Conservation (phyloP, 2,888 invertebrate species). For the Mesorhabditis belari region DNA sequence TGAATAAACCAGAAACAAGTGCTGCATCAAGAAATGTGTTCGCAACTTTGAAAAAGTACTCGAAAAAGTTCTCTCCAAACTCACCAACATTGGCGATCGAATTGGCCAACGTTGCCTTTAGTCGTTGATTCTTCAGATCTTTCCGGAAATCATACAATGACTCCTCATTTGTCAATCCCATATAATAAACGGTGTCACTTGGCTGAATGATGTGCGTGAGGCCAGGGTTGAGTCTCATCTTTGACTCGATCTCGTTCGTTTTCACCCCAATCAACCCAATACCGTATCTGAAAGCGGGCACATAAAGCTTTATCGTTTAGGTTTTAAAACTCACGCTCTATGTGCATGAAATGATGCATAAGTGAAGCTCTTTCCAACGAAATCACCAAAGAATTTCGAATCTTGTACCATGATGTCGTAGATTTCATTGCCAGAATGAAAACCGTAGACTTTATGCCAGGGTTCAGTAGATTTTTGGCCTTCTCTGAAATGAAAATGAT, state of each 20-base stretch:
- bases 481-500: slow-evolving; percentile 64
- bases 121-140: slow-evolving; percentile 32
- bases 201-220: slow-evolving; percentile 94
- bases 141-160: slow-evolving; percentile 36
- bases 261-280: slow-evolving; percentile 91
- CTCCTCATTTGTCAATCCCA: slow-evolving; percentile 49
- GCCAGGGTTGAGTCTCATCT: slow-evolving; percentile 90
- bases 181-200: slow-evolving; percentile 70
- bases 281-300: slow-evolving; percentile 82
- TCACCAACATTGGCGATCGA: slow-evolving; percentile 36
- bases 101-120: slow-evolving; percentile 28
- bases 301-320: slow-evolving; percentile 89
- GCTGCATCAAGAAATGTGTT: too few relatives aligned
- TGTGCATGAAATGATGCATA: slow-evolving; percentile 98
- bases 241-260: slow-evolving; percentile 68
- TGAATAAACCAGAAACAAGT: too few relatives aligned
- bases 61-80: too few relatives aligned
- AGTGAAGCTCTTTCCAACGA: slow-evolving; percentile 97
- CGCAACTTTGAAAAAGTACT: too few relatives aligned
- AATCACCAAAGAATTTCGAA: slow-evolving; percentile 87
- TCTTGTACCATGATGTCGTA: slow-evolving; percentile 72
- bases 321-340: slow-evolving; percentile 75
- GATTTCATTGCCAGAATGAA: slow-evolving; percentile 97
- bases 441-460: slow-evolving; percentile 96
- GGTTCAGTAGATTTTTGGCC: slow-evolving; percentile 90